phyloP scores from a whole-genome alignment of 1,140 invertebrate genomes.

The Trichoplusia ni region DNA sequence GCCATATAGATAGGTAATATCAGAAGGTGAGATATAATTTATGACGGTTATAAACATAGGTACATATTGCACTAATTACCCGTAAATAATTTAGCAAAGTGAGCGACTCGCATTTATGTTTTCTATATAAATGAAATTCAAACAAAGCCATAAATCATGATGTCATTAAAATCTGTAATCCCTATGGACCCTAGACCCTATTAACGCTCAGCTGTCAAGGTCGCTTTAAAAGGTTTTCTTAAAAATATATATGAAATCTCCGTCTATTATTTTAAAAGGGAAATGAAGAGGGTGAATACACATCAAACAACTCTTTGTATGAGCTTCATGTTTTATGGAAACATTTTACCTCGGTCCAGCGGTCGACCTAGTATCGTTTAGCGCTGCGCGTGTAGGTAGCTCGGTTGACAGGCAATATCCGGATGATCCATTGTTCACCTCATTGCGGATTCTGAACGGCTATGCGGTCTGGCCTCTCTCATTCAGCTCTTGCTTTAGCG shows the following conservation, averaged over 20 bases:
- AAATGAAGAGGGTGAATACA: slow-evolving; percentile 16
- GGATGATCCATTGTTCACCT: slow-evolving; percentile 73
- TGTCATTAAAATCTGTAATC: no score
- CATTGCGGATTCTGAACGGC: slow-evolving; percentile 67
- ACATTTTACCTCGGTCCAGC: slow-evolving; percentile 31
- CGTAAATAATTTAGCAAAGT: no score
- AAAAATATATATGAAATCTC: neutral
- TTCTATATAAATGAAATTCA: no score
- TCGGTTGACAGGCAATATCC: slow-evolving; percentile 72
- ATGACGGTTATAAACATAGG: no score
- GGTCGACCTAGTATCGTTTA: slow-evolving; percentile 37
- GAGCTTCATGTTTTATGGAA: slow-evolving; percentile 36
- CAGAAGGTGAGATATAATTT: no score
- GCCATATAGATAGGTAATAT: no score
- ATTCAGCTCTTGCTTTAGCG: slow-evolving; percentile 32
- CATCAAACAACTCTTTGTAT: slow-evolving; percentile 25
- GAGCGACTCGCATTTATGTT: no score
- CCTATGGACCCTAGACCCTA: no score
- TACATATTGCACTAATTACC: no score
- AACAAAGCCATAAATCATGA: no score
- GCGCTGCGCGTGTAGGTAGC: slow-evolving; percentile 34
- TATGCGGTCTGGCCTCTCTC: slow-evolving; percentile 39
- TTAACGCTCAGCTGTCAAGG: no score
- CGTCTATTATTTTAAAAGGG: slow-evolving; percentile 22
- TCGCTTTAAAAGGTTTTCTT: slow-evolving; percentile 11